Base-by-base conservation (phyloP, 1,140 invertebrate genomes). In the Drosophila equinoxialis region DNA sequence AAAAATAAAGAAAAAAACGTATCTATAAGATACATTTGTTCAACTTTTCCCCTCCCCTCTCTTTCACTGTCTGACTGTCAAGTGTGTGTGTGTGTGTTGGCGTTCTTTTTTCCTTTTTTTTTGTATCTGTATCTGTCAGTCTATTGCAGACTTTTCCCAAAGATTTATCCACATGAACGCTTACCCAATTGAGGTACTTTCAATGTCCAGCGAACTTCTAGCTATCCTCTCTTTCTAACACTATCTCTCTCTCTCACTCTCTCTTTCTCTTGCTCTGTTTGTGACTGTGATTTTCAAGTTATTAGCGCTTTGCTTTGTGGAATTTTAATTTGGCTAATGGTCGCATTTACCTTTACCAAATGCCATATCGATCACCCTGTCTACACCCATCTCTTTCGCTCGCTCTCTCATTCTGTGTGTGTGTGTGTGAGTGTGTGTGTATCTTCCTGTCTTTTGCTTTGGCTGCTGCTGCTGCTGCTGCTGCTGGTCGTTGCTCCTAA, bases 281-380 rank as follows among this genome's bases (percentile, higher is more conserved):
- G 33, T 35, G 35, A 69, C 71, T 77, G 71, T 64, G 71, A 86
- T 69, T 77, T 84, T 76, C 23, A 55, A 74, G 73, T 79, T 84
- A 84, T 84, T 84, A 84, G 69, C 81, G 81, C 37, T 65, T 83
- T 71, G 77, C 68, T 68, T 71, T 66, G 30, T 65, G 57, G 75
- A 81, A 82, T 82, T 86, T 86, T 81, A 86, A 86, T 86, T 86
- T 79, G 67, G 74, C 74, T 73, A 69, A 81, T 78, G 74, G 45
- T 51, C 14, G 45, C 45, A 48, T 48, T 20, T 48, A 48, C 14
- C 45, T 17, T 23, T 51, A 17, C 17, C 17, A 39, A 37, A 23
- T 23, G 17, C 45, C 45, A 51, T 51, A 51, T 51, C 45, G 45
- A 51, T 51, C 45, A 51, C 45, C 45, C 14, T 17, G 30, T 30